Base-by-base conservation (phyloP, 1,140 invertebrate genomes). In the Drosophila takahashii region DNA sequence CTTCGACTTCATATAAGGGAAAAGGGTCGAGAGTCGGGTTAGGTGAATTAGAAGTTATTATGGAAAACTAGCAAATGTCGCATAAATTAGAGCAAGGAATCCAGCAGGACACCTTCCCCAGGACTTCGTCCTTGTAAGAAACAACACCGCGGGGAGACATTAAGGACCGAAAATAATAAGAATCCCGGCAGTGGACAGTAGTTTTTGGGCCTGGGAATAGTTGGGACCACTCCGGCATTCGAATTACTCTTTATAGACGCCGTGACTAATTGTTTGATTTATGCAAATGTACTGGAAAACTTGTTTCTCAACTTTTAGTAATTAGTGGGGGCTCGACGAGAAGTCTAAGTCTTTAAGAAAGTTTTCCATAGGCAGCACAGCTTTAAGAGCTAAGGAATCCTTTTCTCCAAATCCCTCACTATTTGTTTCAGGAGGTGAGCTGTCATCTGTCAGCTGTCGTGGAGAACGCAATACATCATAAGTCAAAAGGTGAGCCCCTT, bases 221-320 rank as follows among this genome's bases (percentile, higher is more conserved):
- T 77, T 67, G 45, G 44, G 39, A 9, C 13, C 52, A 9, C 18
- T 48, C 42, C 29, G 56, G 59, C 57, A 48, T 39, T 51, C 15
- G 58, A 51, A 67, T 65, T 50, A 34, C 64, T 70, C 50, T 57
- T 70, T 70, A 70, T 73, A 37, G 69, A 39, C 58, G 66, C 58
- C 83, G 69, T 86, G 83, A 86, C 83, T 86, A 86, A 86, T 86
- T 86, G 79, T 87, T 86, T 86, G 83, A 86, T 86, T 86, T 86
- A 86, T 86, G 83, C 79, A 87, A 86, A 86, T 83, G 61, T 61
- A 7, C 37, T 58, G 62, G 8, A 26, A 44, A 76, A 71, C 58
- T 64, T 57, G 64, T 70, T 70, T 70, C 42, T 18, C 42, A 22
- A 45, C 37, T 47, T 34, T 34, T 5, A 62, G 54, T 27, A 62